Evolutionary conservation across 1,140 invertebrate species (phyloP).

Genomic region (Antheraea pernyi): DNA sequence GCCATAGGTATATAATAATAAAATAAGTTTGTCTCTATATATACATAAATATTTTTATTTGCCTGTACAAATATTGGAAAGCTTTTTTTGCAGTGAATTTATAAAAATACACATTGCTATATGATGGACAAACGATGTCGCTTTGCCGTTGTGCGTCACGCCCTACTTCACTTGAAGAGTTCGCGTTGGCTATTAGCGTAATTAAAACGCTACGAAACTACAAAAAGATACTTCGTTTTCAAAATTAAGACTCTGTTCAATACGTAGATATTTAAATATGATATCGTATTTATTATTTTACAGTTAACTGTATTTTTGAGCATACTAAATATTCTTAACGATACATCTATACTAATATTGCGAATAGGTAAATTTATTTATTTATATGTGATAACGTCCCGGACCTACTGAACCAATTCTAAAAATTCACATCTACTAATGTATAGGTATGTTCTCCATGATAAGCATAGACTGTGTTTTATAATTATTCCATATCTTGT

Average conservation of each 20-base stretch:
- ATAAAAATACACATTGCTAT: not conserved
- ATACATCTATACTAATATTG: too few relatives aligned
- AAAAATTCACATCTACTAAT: too few relatives aligned
- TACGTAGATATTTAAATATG: not conserved
- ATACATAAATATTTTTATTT: not conserved
- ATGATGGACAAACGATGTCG: constrained; percentile 26
- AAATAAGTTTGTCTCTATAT: too few relatives aligned
- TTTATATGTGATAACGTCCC: too few relatives aligned
- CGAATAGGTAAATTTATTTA: too few relatives aligned
- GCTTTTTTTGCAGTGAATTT: not conserved
- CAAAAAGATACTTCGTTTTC: constrained; percentile 54
- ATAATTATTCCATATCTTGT: too few relatives aligned
- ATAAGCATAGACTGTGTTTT: too few relatives aligned
- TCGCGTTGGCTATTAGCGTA: constrained; percentile 66
- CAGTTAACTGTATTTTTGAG: too few relatives aligned
- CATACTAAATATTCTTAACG: too few relatives aligned
- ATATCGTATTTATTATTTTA: not conserved
- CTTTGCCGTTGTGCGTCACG: constrained; percentile 54
- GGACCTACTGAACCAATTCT: too few relatives aligned
- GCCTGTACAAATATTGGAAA: not conserved
- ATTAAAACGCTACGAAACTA: constrained; percentile 69
- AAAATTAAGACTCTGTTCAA: constrained; percentile 5
- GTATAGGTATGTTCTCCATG: too few relatives aligned
- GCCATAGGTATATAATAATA: too few relatives aligned
- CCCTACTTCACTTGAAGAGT: constrained; percentile 59